Evolutionary conservation across 2,888 invertebrate species (phyloP).

Genomic region (Anoncus sp.): DNA sequence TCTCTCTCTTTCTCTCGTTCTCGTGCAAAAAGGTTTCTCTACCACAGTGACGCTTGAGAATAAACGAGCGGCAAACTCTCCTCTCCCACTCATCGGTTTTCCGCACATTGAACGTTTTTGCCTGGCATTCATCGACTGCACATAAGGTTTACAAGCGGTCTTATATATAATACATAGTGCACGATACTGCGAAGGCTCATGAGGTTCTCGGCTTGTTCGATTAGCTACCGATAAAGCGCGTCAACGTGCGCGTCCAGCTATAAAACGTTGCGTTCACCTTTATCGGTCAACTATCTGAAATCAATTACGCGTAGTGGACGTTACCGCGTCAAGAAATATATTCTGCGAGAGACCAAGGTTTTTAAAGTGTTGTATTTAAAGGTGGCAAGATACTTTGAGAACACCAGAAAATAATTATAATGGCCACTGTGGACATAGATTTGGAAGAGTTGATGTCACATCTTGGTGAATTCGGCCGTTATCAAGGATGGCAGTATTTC

Average conservation of each 20-base stretch:
- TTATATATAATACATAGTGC: slow-evolving; percentile 9
- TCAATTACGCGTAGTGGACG: neutral
- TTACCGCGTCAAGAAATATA: neutral
- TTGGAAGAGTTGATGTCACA: slow-evolving; percentile 79
- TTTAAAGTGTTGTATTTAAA: neutral
- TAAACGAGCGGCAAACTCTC: slow-evolving; percentile 16
- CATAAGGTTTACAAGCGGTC: slow-evolving; percentile 17
- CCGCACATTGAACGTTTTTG: slow-evolving; percentile 10
- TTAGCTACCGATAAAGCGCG: slow-evolving; percentile 42
- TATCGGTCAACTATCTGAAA: neutral
- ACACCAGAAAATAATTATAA: slow-evolving; percentile 28
- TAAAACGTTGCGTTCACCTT: slow-evolving; percentile 30
- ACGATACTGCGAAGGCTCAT: slow-evolving; percentile 19
- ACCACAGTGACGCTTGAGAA: slow-evolving; percentile 2
- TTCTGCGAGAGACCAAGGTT: neutral
- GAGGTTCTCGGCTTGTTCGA: slow-evolving; percentile 31
- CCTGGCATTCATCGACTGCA: slow-evolving; percentile 22
- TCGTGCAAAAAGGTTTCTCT: neutral
- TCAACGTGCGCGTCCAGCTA: slow-evolving; percentile 18
- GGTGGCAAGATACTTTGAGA: neutral
- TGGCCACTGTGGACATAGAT: slow-evolving; percentile 75
- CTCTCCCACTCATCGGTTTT: slow-evolving; percentile 2
- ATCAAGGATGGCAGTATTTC: slow-evolving; percentile 91
- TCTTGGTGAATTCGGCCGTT: slow-evolving; percentile 91
- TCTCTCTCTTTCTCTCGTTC: neutral